phyloP scores from a whole-genome alignment of 1,140 invertebrate species.

The Zelostemma sp. region DNA sequence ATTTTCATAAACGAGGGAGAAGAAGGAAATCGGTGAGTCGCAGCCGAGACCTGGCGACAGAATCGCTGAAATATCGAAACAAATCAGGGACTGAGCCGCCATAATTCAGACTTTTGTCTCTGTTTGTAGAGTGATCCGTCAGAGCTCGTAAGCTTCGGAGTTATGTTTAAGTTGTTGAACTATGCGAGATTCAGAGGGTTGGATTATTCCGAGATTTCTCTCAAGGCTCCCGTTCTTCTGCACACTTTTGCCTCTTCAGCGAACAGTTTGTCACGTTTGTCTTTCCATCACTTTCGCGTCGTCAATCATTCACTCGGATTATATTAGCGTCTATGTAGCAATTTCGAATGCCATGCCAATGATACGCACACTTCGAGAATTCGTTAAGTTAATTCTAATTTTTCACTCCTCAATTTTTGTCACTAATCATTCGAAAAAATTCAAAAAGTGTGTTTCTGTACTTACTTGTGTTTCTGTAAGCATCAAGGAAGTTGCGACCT shows the following conservation, averaged over 20 bases:
- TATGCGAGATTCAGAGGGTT: slow-evolving; percentile 56
- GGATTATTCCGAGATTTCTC: slow-evolving; percentile 62
- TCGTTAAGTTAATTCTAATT: no score
- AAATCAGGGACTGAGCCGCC: slow-evolving; percentile 66
- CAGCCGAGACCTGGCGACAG: slow-evolving; percentile 32
- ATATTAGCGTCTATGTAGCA: not conserved
- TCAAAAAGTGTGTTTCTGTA: no score
- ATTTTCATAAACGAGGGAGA: slow-evolving; percentile 37
- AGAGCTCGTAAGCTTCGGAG: slow-evolving; percentile 65
- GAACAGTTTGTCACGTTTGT: slow-evolving; percentile 35
- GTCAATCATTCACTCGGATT: slow-evolving; percentile 24
- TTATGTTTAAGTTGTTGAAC: slow-evolving; percentile 70
- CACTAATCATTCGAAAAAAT: no score
- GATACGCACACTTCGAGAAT: not conserved
- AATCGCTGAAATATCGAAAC: slow-evolving; percentile 70
- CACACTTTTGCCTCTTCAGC: slow-evolving; percentile 4
- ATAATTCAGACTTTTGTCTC: slow-evolving; percentile 67
- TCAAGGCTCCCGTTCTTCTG: slow-evolving; percentile 25
- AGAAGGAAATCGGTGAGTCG: slow-evolving; percentile 45
- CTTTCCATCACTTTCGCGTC: slow-evolving; percentile 33
- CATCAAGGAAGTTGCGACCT: slow-evolving; percentile 97
- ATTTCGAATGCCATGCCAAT: not conserved
- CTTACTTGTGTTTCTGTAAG: slow-evolving; percentile 97
- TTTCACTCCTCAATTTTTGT: no score
- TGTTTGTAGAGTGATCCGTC: slow-evolving; percentile 68